These are phyloP conservation scores for Patella ulyssiponensis DNA, from an alignment of 2,888 invertebrate species.

Conservation along the genomic window DNA sequence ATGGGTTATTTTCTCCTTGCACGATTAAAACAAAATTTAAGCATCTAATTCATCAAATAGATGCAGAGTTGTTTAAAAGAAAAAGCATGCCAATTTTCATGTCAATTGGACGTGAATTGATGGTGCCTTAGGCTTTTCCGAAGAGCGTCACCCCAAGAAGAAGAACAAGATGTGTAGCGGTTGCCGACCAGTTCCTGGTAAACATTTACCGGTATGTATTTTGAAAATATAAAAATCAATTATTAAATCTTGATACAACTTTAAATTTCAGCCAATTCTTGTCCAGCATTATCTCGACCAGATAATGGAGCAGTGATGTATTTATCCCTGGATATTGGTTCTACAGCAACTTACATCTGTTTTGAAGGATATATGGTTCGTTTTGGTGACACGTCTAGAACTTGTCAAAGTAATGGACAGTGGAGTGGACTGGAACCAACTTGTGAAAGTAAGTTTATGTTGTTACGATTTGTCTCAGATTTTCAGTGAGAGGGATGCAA, in stretches of 20 bases:
- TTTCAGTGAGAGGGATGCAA: too few relatives aligned
- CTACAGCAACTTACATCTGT: background rate
- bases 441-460: background rate
- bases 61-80: too few relatives aligned
- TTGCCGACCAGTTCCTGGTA: background rate
- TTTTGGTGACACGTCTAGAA: background rate
- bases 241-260: background rate
- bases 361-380: background rate
- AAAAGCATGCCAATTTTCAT: background rate
- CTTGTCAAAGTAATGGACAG: background rate
- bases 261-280: background rate
- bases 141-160: background rate
- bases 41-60: too few relatives aligned
- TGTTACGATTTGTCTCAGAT: too few relatives aligned
- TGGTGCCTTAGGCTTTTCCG: background rate
- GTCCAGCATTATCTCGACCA: background rate
- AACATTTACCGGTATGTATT: background rate
- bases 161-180: background rate
- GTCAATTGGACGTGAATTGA: background rate
- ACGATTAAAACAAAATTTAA: too few relatives aligned
- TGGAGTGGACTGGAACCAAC: background rate
- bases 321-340: background rate
- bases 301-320: background rate
- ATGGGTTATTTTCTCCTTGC: too few relatives aligned
- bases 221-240: background rate